A percentile compares a stretch with the other conserved stretches of the same genome.
Conservation (phyloP, 1,140 invertebrate genomes). For the Atopsyche davidsoni region DNA sequence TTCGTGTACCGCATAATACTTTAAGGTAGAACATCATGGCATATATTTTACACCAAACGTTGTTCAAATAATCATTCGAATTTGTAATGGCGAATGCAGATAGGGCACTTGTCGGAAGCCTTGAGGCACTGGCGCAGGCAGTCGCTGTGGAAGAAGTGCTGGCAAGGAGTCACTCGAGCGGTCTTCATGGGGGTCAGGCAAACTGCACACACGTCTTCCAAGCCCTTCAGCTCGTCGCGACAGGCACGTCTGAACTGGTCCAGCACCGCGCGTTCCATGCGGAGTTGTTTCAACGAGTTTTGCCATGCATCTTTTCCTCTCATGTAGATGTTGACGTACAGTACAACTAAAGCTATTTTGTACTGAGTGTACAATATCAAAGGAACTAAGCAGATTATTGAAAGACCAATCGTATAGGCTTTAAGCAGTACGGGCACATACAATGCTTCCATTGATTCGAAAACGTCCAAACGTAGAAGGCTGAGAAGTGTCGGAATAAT, state of each 20-base stretch:
- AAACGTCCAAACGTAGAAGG: slow-evolving; percentile 51
- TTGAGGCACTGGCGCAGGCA: slow-evolving; percentile 65
- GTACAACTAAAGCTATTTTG: slow-evolving; percentile 51
- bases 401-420: slow-evolving; percentile 49
- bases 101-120: slow-evolving; percentile 61
- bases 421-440: slow-evolving; percentile 60
- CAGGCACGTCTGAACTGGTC: slow-evolving; percentile 60
- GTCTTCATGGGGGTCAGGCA: slow-evolving; percentile 62
- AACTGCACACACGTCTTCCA: slow-evolving; percentile 71
- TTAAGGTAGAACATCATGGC: no score
- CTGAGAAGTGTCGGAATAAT: slow-evolving; percentile 53
- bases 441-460: slow-evolving; percentile 62
- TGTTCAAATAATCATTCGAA: slow-evolving; percentile 20
- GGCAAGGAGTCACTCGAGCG: slow-evolving; percentile 67
- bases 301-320: slow-evolving; percentile 54
- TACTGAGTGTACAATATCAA: slow-evolving; percentile 52
- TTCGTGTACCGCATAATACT: no score
- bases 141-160: slow-evolving; percentile 70
- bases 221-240: slow-evolving; percentile 55
- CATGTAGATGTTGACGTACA: slow-evolving; percentile 65
- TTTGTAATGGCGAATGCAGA: slow-evolving; percentile 50
- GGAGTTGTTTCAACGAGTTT: slow-evolving; percentile 49
- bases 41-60: no score
- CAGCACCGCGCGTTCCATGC: slow-evolving; percentile 54
- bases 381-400: slow-evolving; percentile 48